phyloP scores from a whole-genome alignment of 2,113 vertebrate species.

The Bubo bubo region DNA sequence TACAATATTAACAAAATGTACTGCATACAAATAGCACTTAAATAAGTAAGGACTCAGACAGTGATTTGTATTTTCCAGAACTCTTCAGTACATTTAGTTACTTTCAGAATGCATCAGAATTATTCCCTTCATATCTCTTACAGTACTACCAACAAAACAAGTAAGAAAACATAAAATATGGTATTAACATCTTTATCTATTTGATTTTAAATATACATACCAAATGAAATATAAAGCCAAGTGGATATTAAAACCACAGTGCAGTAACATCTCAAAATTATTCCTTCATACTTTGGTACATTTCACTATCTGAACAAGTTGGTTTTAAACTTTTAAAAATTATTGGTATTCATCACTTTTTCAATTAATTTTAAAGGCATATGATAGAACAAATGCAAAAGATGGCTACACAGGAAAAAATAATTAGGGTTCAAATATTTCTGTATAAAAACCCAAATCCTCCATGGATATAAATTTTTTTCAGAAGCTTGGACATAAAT shows the following conservation, averaged over 20 bases:
- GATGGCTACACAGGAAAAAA: background rate
- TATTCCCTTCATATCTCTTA: background rate
- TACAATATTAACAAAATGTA: background rate
- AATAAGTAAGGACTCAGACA: background rate
- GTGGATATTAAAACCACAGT: background rate
- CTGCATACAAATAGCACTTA: slow-evolving; percentile 4
- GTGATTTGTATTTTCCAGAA: background rate
- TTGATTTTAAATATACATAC: background rate
- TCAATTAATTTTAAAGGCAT: background rate
- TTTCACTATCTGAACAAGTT: background rate
- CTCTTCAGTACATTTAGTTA: background rate
- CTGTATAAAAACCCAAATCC: background rate
- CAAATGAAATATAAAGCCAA: background rate
- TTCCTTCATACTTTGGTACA: background rate
- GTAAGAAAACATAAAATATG: background rate
- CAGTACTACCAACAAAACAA: background rate
- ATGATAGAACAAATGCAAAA: background rate
- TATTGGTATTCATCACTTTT: background rate
- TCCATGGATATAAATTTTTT: background rate
- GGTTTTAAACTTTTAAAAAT: background rate
- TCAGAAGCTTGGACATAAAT: background rate
- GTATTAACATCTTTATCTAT: background rate
- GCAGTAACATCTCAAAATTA: background rate
- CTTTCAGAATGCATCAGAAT: background rate
- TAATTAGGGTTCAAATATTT: background rate